Percentiles rank a stretch among this genome's conserved stretches.
These are phyloP conservation scores for Beaufortia kweichowensis DNA, from an alignment of 2,113 vertebrate species.

Conservation along the genomic window DNA sequence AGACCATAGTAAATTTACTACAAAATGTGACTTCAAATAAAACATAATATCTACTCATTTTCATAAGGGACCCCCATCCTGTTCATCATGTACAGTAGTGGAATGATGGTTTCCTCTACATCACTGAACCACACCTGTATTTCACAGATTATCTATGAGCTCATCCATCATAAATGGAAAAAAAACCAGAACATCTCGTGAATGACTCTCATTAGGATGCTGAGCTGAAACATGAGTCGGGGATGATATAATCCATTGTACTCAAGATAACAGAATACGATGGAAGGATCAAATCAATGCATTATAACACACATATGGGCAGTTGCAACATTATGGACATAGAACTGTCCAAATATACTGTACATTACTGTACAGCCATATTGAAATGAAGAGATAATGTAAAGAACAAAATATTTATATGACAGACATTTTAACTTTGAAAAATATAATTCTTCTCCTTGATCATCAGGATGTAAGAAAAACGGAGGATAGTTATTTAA, in stretches of 20 bases:
- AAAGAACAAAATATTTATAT: not conserved
- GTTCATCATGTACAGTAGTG: no score
- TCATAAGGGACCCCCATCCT: no score
- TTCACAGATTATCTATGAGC: slow-evolving; percentile 34
- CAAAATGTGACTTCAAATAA: no score
- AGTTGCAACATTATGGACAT: no score
- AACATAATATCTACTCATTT: no score
- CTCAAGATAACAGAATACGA: slow-evolving; percentile 34
- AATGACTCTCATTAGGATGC: slow-evolving; percentile 35
- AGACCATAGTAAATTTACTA: no score
- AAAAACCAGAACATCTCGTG: not conserved
- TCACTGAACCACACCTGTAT: slow-evolving; percentile 1
- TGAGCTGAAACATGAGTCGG: slow-evolving; percentile 41
- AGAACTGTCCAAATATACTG: no score
- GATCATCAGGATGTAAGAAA: slow-evolving; percentile 55
- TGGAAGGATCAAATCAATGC: slow-evolving; percentile 13
- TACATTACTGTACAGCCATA: no score
- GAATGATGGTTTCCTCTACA: not conserved
- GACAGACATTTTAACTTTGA: not conserved
- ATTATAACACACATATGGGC: slow-evolving; percentile 23
- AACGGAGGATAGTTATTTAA: slow-evolving; percentile 31
- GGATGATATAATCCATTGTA: slow-evolving; percentile 39
- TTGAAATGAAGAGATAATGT: no score
- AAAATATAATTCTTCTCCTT: not conserved
- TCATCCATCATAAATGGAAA: slow-evolving; percentile 6